Conservation (phyloP, 2,888 invertebrate species). For the Tinea trinotella region DNA sequence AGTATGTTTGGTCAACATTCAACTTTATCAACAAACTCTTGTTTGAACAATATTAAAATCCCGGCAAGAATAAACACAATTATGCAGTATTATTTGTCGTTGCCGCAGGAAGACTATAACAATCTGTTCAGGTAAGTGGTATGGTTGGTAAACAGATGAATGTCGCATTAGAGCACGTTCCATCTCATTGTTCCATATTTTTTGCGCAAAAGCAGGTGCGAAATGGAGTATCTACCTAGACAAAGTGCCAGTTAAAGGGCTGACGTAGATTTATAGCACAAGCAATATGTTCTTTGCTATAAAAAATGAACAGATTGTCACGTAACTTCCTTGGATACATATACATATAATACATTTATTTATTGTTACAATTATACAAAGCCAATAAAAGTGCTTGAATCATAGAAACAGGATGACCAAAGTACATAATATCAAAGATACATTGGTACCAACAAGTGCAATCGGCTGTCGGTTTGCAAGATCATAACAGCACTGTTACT, state of each 20-base stretch:
- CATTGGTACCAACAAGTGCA: no score
- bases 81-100: neutral
- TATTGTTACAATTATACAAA: no score
- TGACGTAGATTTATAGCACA: slow-evolving; percentile 2
- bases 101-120: slow-evolving; percentile 1
- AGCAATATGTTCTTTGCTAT: no score
- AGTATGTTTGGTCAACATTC: no score
- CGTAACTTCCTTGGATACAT: no score
- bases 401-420: no score
- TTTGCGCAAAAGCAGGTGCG: slow-evolving; percentile 43
- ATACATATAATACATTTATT: no score
- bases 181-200: slow-evolving; percentile 28
- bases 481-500: no score
- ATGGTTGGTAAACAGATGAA: slow-evolving; percentile 16
- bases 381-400: no score
- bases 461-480: no score
- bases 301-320: no score
- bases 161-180: slow-evolving; percentile 30
- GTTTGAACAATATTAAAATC: neutral
- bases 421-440: no score
- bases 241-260: neutral
- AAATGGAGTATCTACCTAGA: slow-evolving; percentile 19
- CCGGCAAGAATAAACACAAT: neutral
- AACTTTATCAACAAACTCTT: neutral
- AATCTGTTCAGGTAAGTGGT: slow-evolving; percentile 4